Evolutionary conservation across 2,888 invertebrate species (phyloP).

Genomic region (Congeria kusceri): DNA sequence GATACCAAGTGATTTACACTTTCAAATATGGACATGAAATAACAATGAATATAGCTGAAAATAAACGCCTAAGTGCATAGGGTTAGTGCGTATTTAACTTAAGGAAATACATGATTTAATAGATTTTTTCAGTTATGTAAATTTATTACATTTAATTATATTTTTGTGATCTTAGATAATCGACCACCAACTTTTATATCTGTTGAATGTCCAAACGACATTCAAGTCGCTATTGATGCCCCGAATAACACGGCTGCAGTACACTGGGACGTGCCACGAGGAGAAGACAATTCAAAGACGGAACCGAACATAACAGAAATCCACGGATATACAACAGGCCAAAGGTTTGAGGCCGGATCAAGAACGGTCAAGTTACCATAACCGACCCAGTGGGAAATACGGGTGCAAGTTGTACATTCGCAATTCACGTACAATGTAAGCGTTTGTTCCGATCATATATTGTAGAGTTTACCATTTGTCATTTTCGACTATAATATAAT

Average conservation of each 20-base stretch:
- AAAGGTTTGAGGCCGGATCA: not conserved
- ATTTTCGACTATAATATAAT: too few relatives aligned
- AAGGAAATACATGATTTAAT: too few relatives aligned
- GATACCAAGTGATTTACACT: too few relatives aligned
- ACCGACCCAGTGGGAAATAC: conserved; percentile 7
- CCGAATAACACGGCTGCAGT: conserved; percentile 28
- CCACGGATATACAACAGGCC: not conserved
- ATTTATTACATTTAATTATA: too few relatives aligned
- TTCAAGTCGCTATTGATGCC: not conserved
- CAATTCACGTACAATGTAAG: conserved; percentile 20
- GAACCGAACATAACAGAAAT: conserved; percentile 2
- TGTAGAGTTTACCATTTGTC: too few relatives aligned
- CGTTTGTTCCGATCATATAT: too few relatives aligned
- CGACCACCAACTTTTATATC: not conserved
- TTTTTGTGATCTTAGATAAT: too few relatives aligned
- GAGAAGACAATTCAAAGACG: conserved; percentile 7
- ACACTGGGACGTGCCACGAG: conserved; percentile 11
- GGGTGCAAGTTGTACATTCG: conserved; percentile 18
- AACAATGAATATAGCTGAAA: too few relatives aligned
- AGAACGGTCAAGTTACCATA: not conserved
- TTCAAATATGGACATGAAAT: too few relatives aligned
- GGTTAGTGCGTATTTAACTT: too few relatives aligned
- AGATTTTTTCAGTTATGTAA: too few relatives aligned
- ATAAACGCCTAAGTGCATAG: too few relatives aligned
- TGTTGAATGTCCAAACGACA: conserved; percentile 5